Evolutionary conservation across 2,113 vertebrate species (phyloP).

Genomic region (Anarrhichthys ocellatus): DNA sequence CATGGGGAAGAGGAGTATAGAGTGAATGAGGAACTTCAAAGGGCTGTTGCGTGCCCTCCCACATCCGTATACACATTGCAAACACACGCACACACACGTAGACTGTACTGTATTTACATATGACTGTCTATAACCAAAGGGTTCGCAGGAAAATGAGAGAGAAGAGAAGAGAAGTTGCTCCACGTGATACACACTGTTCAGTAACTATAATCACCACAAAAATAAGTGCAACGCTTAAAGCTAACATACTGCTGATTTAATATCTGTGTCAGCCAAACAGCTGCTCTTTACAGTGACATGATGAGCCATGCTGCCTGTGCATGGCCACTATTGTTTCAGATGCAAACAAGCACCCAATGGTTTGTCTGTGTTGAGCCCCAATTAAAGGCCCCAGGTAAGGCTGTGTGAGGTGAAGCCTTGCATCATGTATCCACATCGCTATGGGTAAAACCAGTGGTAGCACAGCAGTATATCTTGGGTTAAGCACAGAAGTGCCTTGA

Average conservation of each 20-base stretch:
- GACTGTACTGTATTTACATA: conserved; percentile 67
- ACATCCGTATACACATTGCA: conserved; percentile 50
- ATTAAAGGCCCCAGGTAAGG: conserved; percentile 31
- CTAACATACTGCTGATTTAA: conserved; percentile 25
- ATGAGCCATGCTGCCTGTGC: conserved; percentile 3
- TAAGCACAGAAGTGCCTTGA: conserved; percentile 22
- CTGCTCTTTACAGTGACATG: not conserved
- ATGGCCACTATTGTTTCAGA: conserved; percentile 9
- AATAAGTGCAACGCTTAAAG: conserved; percentile 36
- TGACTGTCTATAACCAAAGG: conserved; percentile 59
- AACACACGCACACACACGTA: conserved; percentile 36
- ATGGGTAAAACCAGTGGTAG: conserved; percentile 40
- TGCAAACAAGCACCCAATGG: conserved; percentile 25
- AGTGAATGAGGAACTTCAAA: conserved; percentile 80
- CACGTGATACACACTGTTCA: not conserved
- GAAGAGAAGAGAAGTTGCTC: conserved; percentile 41
- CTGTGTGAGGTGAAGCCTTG: conserved; percentile 40
- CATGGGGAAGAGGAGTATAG: conserved; percentile 65
- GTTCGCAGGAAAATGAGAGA: conserved; percentile 17
- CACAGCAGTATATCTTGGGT: conserved; percentile 24
- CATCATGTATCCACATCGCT: conserved; percentile 56
- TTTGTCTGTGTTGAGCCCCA: conserved; percentile 30
- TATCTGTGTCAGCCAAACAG: conserved; percentile 38
- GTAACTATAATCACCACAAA: conserved; percentile 32
- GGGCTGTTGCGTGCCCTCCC: conserved; percentile 46